Evolutionary conservation across 2,797 vertebrate species (phyloP).

Genomic region (Sebastes baramenuke): DNA sequence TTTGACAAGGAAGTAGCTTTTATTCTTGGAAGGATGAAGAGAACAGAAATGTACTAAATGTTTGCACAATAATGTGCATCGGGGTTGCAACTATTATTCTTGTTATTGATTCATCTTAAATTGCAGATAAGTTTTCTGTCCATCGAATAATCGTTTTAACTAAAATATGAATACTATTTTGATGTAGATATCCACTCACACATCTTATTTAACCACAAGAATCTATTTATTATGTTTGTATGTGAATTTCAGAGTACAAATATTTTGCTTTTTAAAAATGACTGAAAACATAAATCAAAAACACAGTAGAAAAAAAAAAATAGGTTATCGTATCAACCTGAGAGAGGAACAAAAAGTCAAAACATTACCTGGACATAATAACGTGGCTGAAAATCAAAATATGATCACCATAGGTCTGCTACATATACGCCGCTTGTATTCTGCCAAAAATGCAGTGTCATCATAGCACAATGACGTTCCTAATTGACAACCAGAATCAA

Average conservation of each 20-base stretch:
- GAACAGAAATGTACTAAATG: not conserved
- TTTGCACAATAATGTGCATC: not conserved
- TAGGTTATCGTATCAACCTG: slow-evolving; percentile 76
- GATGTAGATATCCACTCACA: not conserved
- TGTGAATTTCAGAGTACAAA: slow-evolving; percentile 80
- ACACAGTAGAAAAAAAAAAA: slow-evolving; percentile 74
- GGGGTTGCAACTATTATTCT: not conserved
- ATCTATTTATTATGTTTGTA: slow-evolving; percentile 78
- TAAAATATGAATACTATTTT: fast-evolving
- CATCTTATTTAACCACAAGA: slow-evolving; percentile 62
- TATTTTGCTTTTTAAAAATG: slow-evolving; percentile 77
- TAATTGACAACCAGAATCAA: slow-evolving; percentile 70
- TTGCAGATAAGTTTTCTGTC: not conserved
- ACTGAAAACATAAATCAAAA: slow-evolving; percentile 72
- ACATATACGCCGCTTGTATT: slow-evolving; percentile 77
- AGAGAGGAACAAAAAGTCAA: slow-evolving; percentile 77
- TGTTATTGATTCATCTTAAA: not conserved
- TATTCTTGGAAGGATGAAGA: not conserved
- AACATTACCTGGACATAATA: slow-evolving; percentile 69
- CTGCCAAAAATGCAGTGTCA: slow-evolving; percentile 75
- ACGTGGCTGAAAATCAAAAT: slow-evolving; percentile 70
- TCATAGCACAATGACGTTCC: slow-evolving; percentile 64
- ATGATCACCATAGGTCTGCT: slow-evolving; percentile 75
- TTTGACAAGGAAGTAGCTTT: not conserved
- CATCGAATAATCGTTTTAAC: not conserved